These are phyloP conservation scores for Hyperoplus immaculatus DNA, from an alignment of 2,797 vertebrate species.

Conservation along the genomic window DNA sequence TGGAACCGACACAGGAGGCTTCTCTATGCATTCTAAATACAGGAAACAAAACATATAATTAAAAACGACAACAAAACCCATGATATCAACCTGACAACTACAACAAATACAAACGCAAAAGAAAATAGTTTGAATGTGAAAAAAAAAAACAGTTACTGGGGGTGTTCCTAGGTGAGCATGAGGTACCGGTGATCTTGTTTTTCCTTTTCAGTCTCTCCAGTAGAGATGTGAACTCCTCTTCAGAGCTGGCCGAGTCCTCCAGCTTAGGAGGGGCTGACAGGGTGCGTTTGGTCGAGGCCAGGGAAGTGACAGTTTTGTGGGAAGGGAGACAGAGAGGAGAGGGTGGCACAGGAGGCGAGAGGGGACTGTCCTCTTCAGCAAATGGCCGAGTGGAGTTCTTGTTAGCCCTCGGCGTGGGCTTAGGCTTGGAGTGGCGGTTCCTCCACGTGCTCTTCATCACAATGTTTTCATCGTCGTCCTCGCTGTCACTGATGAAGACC, in stretches of 20 bases:
- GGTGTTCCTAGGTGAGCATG: conserved; percentile 51
- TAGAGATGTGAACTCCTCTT: conserved; percentile 88
- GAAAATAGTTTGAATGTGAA: neutral
- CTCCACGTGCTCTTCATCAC: conserved; percentile 84
- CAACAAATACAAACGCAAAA: neutral
- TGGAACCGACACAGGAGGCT: conserved; percentile 58
- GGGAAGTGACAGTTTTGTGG: neutral
- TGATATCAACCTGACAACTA: neutral
- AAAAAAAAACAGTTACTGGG: conserved; percentile 53
- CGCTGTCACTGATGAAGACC: conserved; percentile 84
- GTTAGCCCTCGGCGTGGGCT: conserved; percentile 23
- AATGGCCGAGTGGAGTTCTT: neutral
- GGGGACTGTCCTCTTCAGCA: conserved; percentile 26
- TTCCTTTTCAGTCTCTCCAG: conserved; percentile 88
- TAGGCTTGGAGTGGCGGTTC: conserved; percentile 66
- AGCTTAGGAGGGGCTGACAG: conserved; percentile 59
- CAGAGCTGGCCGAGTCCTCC: conserved; percentile 83
- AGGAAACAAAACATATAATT: neutral
- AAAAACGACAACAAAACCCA: neutral
- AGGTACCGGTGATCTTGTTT: conserved; percentile 53
- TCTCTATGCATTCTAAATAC: conserved; percentile 50
- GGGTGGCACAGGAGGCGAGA: conserved; percentile 13
- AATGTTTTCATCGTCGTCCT: conserved; percentile 80
- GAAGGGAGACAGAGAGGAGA: conserved; percentile 28
- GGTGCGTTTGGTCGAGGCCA: conserved; percentile 51